Base-by-base conservation (phyloP, 2,888 invertebrate species). In the Anoplius nigerrimus region DNA sequence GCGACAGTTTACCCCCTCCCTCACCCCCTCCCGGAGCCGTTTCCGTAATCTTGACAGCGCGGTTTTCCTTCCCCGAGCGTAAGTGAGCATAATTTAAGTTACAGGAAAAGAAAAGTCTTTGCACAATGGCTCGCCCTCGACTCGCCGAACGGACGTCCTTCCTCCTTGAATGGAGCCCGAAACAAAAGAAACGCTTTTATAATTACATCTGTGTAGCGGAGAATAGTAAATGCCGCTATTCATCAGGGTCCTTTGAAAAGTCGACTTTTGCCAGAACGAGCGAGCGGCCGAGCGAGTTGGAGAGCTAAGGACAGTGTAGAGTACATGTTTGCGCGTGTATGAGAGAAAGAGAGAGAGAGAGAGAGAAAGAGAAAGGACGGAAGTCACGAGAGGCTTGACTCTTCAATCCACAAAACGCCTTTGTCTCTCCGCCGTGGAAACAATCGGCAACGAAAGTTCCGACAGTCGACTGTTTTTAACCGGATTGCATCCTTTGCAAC, bases 191-290 rank as follows among this genome's bases (percentile, higher is more conserved):
- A 70, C 65, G 69, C 73, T 75, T 79, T 80, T 72, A 79, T 71
- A 79, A 75, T 78, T 80, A 77, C 80, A 78, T 80, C 70, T 72
- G 69, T 61, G 71, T 62, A 48, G 64, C 66, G 68, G 71, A 77
- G 78, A 78, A 80, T 75, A 69, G 80, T 71, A 73, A 80, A 80
- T 77, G 80, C 78, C 70, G 66, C 80, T 73, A 78, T 79, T 80
- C 78, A 75, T 71, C 71, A 75, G 66, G 69, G 70, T 70, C 69
- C 67, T 78, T 72, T 69, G 68, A 70, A 69, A 69, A 72, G 78
- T 75, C 80, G 73, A 75, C 69, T 78, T 76, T 75, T 34, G 34
- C 34, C 8, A 11, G 34, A 6, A 34, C 68, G 66, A 71, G 71
- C 16, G 71, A 70, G 55, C 64, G 69, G 68, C 42, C 55, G 59